phyloP scores from a whole-genome alignment of 2,113 vertebrate genomes.

The Mola mola region DNA sequence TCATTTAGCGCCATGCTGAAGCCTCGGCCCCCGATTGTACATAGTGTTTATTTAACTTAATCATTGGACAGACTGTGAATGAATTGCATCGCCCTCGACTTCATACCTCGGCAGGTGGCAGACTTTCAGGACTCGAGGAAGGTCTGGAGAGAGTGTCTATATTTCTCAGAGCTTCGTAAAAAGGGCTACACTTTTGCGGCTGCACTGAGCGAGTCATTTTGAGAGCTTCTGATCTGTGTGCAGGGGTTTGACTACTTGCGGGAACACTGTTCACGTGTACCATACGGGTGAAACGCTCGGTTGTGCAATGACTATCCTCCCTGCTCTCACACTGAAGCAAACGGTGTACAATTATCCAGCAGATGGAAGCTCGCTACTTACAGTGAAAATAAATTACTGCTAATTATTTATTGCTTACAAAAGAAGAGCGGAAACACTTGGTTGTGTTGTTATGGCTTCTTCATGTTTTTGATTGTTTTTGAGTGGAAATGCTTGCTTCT shows the following conservation, averaged over 20 bases:
- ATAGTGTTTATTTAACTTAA: constrained; percentile 64
- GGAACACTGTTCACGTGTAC: constrained; percentile 56
- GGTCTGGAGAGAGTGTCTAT: constrained; percentile 37
- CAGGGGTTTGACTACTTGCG: too few relatives aligned
- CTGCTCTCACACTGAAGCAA: constrained; percentile 48
- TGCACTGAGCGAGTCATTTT: constrained; percentile 68
- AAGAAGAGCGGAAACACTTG: constrained; percentile 27
- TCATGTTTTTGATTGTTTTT: background rate
- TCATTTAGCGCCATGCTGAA: constrained; percentile 36
- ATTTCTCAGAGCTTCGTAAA: constrained; percentile 63
- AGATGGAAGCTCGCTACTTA: constrained; percentile 51
- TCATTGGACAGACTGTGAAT: constrained; percentile 68
- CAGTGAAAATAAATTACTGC: constrained; percentile 20
- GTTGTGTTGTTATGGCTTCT: constrained; percentile 48
- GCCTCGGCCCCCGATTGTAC: constrained; percentile 59
- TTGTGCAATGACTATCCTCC: constrained; percentile 65
- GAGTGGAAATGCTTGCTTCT: constrained; percentile 43
- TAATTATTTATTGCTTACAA: constrained; percentile 59
- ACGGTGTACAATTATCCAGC: constrained; percentile 48
- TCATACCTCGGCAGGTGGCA: constrained; percentile 48
- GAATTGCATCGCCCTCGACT: constrained; percentile 45
- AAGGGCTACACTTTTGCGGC: constrained; percentile 74
- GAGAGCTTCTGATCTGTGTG: too few relatives aligned
- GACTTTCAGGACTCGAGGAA: constrained; percentile 45
- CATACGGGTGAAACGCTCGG: constrained; percentile 53